A percentile compares a stretch with the other conserved stretches of the same genome.
phyloP scores from a whole-genome alignment of 2,113 vertebrate species.

The Indicator indicator region DNA sequence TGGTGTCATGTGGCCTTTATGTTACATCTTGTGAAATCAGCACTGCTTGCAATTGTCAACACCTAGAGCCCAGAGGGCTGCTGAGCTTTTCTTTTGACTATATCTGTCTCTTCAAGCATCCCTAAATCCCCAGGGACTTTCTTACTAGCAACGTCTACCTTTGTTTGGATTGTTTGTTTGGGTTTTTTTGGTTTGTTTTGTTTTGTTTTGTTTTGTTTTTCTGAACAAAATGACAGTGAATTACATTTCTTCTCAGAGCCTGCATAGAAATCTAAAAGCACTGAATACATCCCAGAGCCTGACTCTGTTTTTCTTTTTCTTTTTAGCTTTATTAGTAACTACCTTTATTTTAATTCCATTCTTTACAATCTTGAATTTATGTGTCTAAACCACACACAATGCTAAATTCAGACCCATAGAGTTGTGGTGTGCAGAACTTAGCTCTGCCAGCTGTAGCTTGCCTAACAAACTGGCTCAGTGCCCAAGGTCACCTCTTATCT shows the following conservation, averaged over 20 bases:
- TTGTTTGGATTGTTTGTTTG: not conserved
- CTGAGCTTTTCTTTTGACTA: not conserved
- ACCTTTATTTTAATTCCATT: not conserved
- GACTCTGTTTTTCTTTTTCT: not conserved
- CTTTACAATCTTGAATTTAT: not conserved
- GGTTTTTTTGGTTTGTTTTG: too few species aligned
- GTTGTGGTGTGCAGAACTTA: not conserved
- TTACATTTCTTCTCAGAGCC: not conserved
- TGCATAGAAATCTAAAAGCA: not conserved
- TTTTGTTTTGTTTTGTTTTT: not conserved
- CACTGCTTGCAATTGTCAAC: accelerated
- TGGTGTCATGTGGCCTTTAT: not conserved
- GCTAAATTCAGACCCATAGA: not conserved
- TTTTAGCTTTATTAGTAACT: not conserved
- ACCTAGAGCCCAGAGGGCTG: not conserved
- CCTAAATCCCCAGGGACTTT: not conserved
- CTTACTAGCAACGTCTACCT: not conserved
- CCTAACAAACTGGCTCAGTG: not conserved
- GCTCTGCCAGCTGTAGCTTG: not conserved
- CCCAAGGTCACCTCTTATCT: constrained; percentile 9
- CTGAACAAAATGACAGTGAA: not conserved
- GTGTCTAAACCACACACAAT: not conserved
- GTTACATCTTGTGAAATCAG: not conserved
- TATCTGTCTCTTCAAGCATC: not conserved
- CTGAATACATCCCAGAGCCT: not conserved